phyloP scores from a whole-genome alignment of 2,797 vertebrate species.

The Apodemus agrarius region DNA sequence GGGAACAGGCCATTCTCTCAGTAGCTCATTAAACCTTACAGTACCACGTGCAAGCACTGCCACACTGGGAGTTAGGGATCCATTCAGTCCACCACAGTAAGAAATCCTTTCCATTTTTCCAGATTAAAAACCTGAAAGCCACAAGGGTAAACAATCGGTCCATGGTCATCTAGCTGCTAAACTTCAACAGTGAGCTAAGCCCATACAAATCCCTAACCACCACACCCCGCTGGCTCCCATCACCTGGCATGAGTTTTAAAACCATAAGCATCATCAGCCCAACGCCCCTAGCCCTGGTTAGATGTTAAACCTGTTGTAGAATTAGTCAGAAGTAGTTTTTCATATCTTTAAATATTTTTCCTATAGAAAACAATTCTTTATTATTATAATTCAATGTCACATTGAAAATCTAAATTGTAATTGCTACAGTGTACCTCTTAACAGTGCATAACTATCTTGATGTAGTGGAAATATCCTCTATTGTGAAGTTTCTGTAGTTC shows the following conservation, averaged over 20 bases:
- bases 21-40: background rate
- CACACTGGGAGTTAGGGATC: background rate
- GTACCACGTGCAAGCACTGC: background rate
- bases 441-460: background rate
- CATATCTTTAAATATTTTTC: background rate
- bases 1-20: background rate
- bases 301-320: background rate
- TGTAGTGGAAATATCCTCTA: background rate
- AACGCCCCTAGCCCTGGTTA: background rate
- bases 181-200: background rate
- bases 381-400: background rate
- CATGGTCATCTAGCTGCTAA: background rate
- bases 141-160: background rate
- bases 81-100: background rate
- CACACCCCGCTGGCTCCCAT: background rate
- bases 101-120: background rate
- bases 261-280: background rate
- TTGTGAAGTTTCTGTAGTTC: background rate
- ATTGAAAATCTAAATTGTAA: conserved; percentile 1
- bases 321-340: background rate
- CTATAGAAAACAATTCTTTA: background rate
- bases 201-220: background rate
- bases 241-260: background rate
- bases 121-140: background rate
- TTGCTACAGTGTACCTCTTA: conserved; percentile 22